A percentile compares a stretch with the other conserved stretches of the same genome.
Evolutionary conservation across 2,113 vertebrate genomes (phyloP).

Genomic region (Ailurus styani): DNA sequence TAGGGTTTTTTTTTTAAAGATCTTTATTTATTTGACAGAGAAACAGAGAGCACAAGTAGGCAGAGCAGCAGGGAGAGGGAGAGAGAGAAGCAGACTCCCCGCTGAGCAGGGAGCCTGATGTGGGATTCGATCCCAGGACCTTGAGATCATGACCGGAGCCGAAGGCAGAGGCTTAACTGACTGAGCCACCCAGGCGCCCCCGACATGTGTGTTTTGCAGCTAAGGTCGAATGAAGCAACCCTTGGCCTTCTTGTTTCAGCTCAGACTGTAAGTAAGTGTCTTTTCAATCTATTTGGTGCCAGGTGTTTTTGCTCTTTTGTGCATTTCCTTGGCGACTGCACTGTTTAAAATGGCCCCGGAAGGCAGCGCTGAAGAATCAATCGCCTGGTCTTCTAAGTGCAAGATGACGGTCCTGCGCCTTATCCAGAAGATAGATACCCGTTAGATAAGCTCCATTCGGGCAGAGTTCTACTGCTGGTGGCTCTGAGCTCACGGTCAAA

Average conservation of each 20-base stretch:
- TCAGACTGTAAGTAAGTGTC: not conserved
- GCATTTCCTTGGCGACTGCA: not conserved
- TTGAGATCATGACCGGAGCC: too few species aligned
- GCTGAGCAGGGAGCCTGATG: too few species aligned
- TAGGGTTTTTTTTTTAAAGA: too few species aligned
- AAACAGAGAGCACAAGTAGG: too few species aligned
- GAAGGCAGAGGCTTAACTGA: too few species aligned
- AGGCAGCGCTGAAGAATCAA: not conserved
- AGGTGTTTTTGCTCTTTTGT: not conserved
- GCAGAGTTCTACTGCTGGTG: not conserved
- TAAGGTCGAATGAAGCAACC: not conserved
- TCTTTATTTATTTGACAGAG: too few species aligned
- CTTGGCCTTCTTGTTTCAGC: not conserved
- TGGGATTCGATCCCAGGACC: too few species aligned
- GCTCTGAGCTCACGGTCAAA: not conserved
- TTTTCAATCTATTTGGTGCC: not conserved
- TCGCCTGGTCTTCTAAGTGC: not conserved
- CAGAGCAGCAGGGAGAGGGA: too few species aligned
- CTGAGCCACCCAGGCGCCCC: too few species aligned
- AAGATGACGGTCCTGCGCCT: not conserved
- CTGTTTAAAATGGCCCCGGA: not conserved
- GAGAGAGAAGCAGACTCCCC: too few species aligned
- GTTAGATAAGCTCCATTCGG: not conserved
- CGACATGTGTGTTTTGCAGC: rapidly evolving
- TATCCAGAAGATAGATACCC: rapidly evolving